Percentiles rank a stretch among this genome's conserved stretches.
These are phyloP conservation scores for Diorhabda elongata DNA, from an alignment of 1,140 invertebrate species.

Conservation along the genomic window DNA sequence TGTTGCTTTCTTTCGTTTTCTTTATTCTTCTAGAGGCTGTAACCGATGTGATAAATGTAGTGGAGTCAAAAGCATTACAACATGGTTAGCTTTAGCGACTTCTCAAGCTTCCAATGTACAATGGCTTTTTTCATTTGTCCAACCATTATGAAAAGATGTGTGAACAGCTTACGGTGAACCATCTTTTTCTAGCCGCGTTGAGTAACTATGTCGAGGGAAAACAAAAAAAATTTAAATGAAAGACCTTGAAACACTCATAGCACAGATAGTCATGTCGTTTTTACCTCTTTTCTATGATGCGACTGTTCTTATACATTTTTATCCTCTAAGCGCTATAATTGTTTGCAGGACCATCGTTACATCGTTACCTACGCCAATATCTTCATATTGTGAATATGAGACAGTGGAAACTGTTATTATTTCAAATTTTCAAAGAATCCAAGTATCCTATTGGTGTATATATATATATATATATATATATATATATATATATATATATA, in stretches of 20 bases:
- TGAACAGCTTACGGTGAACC: constrained; percentile 41
- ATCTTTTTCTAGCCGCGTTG: constrained; percentile 13
- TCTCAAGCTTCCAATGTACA: constrained; percentile 42
- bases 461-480: no score
- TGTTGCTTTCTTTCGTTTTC: no score
- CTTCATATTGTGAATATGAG: no score
- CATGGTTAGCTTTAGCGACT: constrained; percentile 6
- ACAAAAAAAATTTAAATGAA: neutral
- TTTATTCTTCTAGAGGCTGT: neutral
- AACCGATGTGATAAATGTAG: neutral
- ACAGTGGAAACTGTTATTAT: no score
- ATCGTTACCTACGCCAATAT: no score
- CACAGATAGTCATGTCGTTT: neutral
- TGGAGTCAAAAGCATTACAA: neutral
- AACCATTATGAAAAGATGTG: constrained; percentile 38
- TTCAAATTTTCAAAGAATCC: no score
- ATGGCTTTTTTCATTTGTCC: constrained; percentile 37
- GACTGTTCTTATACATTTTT: constrained; percentile 47
- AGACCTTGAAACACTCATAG: neutral
- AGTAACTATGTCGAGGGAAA: constrained; percentile 1
- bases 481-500: no score
- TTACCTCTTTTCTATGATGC: constrained; percentile 43
- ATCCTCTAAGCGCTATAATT: constrained; percentile 45
- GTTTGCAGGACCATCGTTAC: constrained; percentile 6
- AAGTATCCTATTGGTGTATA: no score